A percentile compares a stretch with the other conserved stretches of the same genome.
Evolutionary conservation across 2,113 vertebrate species (phyloP).

Genomic region (Lipophrys pholis): DNA sequence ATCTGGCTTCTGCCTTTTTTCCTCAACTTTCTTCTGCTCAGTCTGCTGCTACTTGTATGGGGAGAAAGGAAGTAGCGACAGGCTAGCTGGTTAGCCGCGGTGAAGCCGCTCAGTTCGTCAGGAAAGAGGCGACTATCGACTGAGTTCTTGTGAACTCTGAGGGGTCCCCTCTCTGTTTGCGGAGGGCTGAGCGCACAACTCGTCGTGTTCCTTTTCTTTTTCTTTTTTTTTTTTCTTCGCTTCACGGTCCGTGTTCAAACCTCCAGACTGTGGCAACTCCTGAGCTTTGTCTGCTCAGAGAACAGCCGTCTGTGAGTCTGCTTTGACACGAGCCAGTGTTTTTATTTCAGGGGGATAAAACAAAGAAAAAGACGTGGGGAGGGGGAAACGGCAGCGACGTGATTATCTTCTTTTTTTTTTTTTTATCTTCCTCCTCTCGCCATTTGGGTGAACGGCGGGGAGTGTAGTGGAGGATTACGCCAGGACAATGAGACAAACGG

Average conservation of each 20-base stretch:
- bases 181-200: conserved; percentile 6
- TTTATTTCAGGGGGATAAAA: conserved; percentile 3
- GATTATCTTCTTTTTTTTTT: conserved; percentile 1
- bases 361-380: neutral
- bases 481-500: conserved; percentile 68
- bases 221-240: neutral
- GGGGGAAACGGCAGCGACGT: neutral
- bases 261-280: conserved; percentile 27
- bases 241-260: conserved; percentile 20
- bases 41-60: conserved; percentile 62
- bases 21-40: conserved; percentile 74
- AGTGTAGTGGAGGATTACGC: conserved; percentile 57
- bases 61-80: conserved; percentile 78
- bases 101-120: conserved; percentile 18
- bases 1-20: conserved; percentile 64
- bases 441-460: conserved; percentile 24
- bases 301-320: conserved; percentile 46
- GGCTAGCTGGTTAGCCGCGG: conserved; percentile 75
- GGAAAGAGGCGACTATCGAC: conserved; percentile 19
- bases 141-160: neutral
- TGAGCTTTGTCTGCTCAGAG: conserved; percentile 65
- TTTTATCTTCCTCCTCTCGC: neutral
- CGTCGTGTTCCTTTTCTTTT: conserved; percentile 1
- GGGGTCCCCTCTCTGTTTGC: conserved; percentile 7
- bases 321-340: conserved; percentile 3